phyloP scores from a whole-genome alignment of 2,888 invertebrate species.

The Zelleria hepariella region DNA sequence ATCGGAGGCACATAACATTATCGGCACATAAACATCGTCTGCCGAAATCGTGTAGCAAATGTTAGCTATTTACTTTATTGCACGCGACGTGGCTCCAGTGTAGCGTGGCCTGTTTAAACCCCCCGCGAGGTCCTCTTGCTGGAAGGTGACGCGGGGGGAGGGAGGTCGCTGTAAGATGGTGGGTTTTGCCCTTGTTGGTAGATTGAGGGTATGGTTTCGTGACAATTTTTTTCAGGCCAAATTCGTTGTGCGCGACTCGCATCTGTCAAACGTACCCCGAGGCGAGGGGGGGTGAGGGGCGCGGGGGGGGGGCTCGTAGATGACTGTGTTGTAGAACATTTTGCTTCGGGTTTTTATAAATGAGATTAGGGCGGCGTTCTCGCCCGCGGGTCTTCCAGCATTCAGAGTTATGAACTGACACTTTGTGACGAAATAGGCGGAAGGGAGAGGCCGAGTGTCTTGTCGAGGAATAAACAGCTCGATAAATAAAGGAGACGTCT shows the following conservation, averaged over 20 bases:
- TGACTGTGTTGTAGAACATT: constrained; percentile 21
- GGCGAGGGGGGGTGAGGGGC: constrained; percentile 26
- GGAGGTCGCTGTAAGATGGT: constrained; percentile 26
- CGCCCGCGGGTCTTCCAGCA: neutral
- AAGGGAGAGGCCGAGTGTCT: neutral
- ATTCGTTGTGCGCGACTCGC: constrained; percentile 57
- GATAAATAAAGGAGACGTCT: neutral
- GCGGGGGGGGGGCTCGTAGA: constrained; percentile 23
- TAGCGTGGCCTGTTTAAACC: constrained; percentile 23
- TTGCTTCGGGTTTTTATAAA: neutral
- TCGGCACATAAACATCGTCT: constrained; percentile 61
- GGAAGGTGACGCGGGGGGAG: constrained; percentile 9
- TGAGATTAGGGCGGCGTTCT: neutral
- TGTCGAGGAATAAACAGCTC: neutral
- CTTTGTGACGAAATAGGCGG: neutral
- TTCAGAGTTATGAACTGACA: neutral
- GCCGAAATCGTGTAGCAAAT: constrained; percentile 63
- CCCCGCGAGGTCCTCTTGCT: constrained; percentile 18
- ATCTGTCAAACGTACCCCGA: constrained; percentile 51
- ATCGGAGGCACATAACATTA: constrained; percentile 69
- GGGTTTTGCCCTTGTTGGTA: constrained; percentile 35
- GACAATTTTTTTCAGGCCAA: constrained; percentile 53
- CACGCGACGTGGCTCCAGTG: constrained; percentile 38
- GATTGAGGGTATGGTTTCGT: constrained; percentile 37
- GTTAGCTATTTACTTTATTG: constrained; percentile 67